A percentile compares a stretch with the other conserved stretches of the same genome.
Evolutionary conservation across 2,797 vertebrate genomes (phyloP).

Genomic region (Allobates femoralis): DNA sequence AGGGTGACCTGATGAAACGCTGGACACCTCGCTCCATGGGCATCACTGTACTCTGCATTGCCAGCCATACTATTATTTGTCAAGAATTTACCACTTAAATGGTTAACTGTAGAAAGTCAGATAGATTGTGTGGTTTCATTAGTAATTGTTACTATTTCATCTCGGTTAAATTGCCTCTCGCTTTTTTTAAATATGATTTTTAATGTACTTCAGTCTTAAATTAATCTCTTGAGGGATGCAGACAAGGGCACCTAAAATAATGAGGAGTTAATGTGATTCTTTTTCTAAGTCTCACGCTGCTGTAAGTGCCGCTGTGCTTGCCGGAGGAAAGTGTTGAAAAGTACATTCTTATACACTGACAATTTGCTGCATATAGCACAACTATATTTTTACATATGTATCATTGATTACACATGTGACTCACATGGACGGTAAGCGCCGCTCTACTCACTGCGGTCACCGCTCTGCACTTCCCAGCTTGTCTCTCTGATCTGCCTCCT

Average conservation of each 20-base stretch:
- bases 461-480: too few relatives aligned
- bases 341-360: neutral
- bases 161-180: conserved; percentile 1
- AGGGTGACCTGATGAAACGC: neutral
- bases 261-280: conserved; percentile 26
- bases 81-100: neutral
- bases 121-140: conserved; percentile 32
- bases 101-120: neutral
- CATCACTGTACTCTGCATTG: neutral
- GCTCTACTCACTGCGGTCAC: too few relatives aligned
- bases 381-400: neutral
- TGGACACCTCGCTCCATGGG: neutral
- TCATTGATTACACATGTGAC: too few relatives aligned
- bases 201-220: neutral
- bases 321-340: neutral
- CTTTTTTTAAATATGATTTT: conserved; percentile 29
- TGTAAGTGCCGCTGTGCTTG: neutral
- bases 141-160: conserved; percentile 18
- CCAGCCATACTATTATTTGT: too few relatives aligned
- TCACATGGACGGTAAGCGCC: too few relatives aligned
- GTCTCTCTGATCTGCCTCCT: too few relatives aligned
- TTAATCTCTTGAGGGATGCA: conserved; percentile 5
- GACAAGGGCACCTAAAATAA: conserved; percentile 28
- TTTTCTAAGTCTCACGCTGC: neutral
- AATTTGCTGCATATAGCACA: neutral